Percentiles rank a stretch among this genome's conserved stretches.
Evolutionary conservation across 2,888 invertebrate species (phyloP).

Genomic region (Apamea monoglypha): DNA sequence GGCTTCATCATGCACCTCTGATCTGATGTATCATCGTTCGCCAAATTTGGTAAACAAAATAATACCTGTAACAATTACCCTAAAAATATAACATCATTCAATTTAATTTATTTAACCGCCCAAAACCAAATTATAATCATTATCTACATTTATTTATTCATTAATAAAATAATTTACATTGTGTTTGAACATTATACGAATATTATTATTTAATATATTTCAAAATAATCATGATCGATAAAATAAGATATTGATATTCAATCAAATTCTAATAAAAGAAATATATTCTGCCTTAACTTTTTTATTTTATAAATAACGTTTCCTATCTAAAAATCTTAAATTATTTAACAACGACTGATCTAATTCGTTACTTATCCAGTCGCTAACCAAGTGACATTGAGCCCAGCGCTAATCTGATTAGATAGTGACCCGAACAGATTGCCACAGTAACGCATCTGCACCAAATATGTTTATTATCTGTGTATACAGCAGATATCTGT

Average conservation of each 20-base stretch:
- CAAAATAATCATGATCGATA: background rate
- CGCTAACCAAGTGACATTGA: conserved; percentile 53
- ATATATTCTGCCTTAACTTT: background rate
- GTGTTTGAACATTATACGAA: background rate
- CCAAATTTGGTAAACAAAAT: background rate
- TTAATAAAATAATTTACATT: background rate
- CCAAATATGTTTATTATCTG: conserved; percentile 38
- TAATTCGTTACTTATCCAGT: conserved; percentile 24
- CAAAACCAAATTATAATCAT: too few species aligned
- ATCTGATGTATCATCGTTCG: background rate
- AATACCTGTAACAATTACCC: background rate
- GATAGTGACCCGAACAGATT: conserved; percentile 68
- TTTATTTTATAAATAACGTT: background rate
- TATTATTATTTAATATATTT: background rate
- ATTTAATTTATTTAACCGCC: background rate
- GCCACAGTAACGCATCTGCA: conserved; percentile 45
- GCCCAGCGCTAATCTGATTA: conserved; percentile 70
- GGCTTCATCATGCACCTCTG: background rate
- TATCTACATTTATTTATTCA: background rate
- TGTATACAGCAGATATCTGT: conserved; percentile 21
- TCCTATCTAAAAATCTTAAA: background rate
- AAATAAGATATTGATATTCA: background rate
- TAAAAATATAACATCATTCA: background rate
- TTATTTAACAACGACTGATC: conserved; percentile 9
- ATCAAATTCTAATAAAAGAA: background rate